Evolutionary conservation across 2,113 vertebrate genomes (phyloP), one percentile per base, ranked within the genome.

Genomic region (Lagenorhynchus albirostris): DNA sequence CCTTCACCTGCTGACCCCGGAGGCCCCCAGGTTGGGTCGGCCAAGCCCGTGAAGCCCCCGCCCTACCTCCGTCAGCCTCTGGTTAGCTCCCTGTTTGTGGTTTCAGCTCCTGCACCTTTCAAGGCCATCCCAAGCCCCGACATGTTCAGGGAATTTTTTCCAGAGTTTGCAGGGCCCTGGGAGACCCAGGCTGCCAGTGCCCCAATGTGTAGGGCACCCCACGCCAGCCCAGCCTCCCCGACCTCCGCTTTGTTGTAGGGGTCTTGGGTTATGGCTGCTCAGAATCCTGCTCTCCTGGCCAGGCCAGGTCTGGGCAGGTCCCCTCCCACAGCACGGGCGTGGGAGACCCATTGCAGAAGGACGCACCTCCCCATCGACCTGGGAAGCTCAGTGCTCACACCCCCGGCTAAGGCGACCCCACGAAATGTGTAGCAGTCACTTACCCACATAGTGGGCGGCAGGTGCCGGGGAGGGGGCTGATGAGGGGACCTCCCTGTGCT

Each of bases 21-120:
- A 76, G 65, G 29, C 26, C 50, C 20, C 18, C 0, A 0, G 20
- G 81, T 4, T 11, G 1, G 5, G 73, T 73, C 20, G 20, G 23
- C 38, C 11, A 21, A n/a, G 21, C 36, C 88, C 0, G 0, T 0
- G 44, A 33, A 0, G 68, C 58, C 53, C 5, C 1, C 11, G 0
- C 20, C 55, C 41, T 33, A 18, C 41, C 58, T 68, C 84, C 38
- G 0, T 15, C 17, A 29, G 41, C 23, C 21, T 7, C 33, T 77
- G 41, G 23, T 65, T 36, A 68, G 93, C 63, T 44, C 58, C 44
- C 36, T 23, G 50, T 41, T 44, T 77, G 92, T 79, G 79, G 55
- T 71, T 77, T 88, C 29, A 25, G 33, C 25, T 93, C 26, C 7
- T 29, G 47, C 63, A 26, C 71, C 12, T 60, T 41, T 29, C 13